Evolutionary conservation across 2,113 vertebrate genomes (phyloP).

Genomic region (Scytalopus superciliaris): DNA sequence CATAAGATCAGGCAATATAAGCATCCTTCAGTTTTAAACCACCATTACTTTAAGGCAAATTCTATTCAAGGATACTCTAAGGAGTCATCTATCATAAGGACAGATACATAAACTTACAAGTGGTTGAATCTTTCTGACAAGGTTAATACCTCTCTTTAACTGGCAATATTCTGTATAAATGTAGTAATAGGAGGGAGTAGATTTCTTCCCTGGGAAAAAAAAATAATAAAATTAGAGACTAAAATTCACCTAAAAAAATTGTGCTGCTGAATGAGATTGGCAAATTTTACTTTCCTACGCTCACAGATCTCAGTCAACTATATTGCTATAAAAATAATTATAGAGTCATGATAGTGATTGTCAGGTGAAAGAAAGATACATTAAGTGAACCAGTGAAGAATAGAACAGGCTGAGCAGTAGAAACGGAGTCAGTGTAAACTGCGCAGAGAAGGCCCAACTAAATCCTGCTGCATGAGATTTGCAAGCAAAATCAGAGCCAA

Average conservation of each 20-base stretch:
- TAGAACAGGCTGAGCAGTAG: not conserved
- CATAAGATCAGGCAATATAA: not conserved
- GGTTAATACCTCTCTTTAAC: constrained; percentile 45
- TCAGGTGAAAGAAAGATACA: not conserved
- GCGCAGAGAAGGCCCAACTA: not conserved
- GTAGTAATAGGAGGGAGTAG: constrained; percentile 33
- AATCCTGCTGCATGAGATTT: not conserved
- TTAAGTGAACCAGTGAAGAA: not conserved
- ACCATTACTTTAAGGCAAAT: not conserved
- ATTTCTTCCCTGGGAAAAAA: not conserved
- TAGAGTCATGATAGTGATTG: not conserved
- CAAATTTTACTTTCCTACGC: not conserved
- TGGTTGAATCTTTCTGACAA: constrained; percentile 38
- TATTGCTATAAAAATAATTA: not conserved
- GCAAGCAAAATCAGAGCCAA: not conserved
- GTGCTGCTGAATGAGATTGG: not conserved
- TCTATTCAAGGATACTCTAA: not conserved
- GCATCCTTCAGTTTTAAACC: not conserved
- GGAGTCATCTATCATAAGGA: constrained; percentile 48
- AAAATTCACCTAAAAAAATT: not conserved
- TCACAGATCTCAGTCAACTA: not conserved
- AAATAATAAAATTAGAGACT: not conserved
- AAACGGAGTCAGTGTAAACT: not conserved
- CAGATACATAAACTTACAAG: constrained; percentile 50
- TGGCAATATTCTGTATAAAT: constrained; percentile 27